These are phyloP conservation scores for Lepeophtheirus salmonis DNA, from an alignment of 1,140 invertebrate genomes.

Conservation along the genomic window DNA sequence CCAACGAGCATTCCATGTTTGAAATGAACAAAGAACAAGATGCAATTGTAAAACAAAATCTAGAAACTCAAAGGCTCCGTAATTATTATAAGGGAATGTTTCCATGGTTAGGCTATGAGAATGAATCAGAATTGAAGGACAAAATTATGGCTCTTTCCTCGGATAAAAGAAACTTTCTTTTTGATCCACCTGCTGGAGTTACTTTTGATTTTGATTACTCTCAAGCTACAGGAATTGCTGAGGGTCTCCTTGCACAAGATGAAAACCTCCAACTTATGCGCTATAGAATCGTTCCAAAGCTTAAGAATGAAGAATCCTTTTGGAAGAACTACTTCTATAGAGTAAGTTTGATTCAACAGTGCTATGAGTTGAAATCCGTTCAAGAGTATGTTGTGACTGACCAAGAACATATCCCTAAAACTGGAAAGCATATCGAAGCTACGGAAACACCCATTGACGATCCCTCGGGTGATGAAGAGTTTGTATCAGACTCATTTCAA, in stretches of 20 bases:
- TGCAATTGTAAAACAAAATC: not conserved
- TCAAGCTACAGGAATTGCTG: slow-evolving; percentile 60
- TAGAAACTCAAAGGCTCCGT: slow-evolving; percentile 20
- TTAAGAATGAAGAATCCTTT: slow-evolving; percentile 94
- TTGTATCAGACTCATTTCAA: slow-evolving; percentile 13
- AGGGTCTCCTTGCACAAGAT: slow-evolving; percentile 82
- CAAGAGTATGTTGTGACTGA: not conserved
- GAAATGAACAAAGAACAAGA: not conserved
- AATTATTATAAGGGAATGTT: slow-evolving; percentile 53
- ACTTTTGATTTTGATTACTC: slow-evolving; percentile 91
- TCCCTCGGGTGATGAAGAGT: slow-evolving; percentile 3
- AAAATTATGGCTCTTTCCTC: slow-evolving; percentile 84
- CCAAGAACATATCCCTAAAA: not conserved
- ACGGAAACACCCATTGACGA: not conserved
- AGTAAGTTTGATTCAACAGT: slow-evolving; percentile 89
- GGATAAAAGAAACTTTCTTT: slow-evolving; percentile 90
- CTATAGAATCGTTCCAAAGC: slow-evolving; percentile 95
- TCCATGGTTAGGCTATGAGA: slow-evolving; percentile 73
- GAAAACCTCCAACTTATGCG: slow-evolving; percentile 90
- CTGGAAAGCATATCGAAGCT: not conserved
- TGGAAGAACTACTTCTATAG: slow-evolving; percentile 99
- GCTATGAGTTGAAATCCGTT: slow-evolving; percentile 46
- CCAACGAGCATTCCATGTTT: not conserved
- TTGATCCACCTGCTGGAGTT: slow-evolving; percentile 81
- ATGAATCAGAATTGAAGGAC: slow-evolving; percentile 71